Evolutionary conservation across 92 coral and sea anemone genomes (phyloP), one percentile per base, ranked within the genome.

Genomic region (Palythoa caribaeorum): DNA sequence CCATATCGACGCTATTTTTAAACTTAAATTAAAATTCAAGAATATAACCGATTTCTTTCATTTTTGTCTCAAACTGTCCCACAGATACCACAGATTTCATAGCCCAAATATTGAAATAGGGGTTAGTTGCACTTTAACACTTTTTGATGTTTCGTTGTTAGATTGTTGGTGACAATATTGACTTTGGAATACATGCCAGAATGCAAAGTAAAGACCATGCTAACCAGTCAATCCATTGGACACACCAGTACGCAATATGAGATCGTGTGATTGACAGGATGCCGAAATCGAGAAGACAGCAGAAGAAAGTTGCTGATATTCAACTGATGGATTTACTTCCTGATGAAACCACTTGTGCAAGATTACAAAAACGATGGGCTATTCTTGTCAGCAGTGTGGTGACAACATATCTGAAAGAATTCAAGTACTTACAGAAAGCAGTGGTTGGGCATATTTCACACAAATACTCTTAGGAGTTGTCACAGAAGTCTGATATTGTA

Each of bases 151-250:
- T 60, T 60, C 16, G 3, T 62, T 62, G 0, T 44, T 84, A 89
- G 88, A 84, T 89, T 44, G 48, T 44, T 44, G 93, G 87, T 78
- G 90, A 90, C 57, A 87, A 86, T 59, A 48, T 90, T 38, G 90
- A 90, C 69, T 55, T 86, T 52, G 89, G 71, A 28, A 77, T 90
- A 17, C 86, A 86, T 85, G 93, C 93, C 35, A 90, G 93, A 84
- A 78, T 90, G 40, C 93, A 90, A 60, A 90, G 79, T n/a, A 76
- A 75, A 77, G 89, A 85, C 9, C 80, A 85, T 47, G n/a, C 11
- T 16, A 90, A 90, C 87, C 79, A 86, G 62, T 85, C 90, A 72
- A 90, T 90, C 20, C 90, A 90, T 65, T 90, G 92, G 92, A 90
- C 90, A 37, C 92, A 90, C 50, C 92, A 90, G 74, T 90, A 86